These are phyloP conservation scores for Bhutanitis thaidina DNA, from an alignment of 2,888 invertebrate genomes.

Conservation along the genomic window DNA sequence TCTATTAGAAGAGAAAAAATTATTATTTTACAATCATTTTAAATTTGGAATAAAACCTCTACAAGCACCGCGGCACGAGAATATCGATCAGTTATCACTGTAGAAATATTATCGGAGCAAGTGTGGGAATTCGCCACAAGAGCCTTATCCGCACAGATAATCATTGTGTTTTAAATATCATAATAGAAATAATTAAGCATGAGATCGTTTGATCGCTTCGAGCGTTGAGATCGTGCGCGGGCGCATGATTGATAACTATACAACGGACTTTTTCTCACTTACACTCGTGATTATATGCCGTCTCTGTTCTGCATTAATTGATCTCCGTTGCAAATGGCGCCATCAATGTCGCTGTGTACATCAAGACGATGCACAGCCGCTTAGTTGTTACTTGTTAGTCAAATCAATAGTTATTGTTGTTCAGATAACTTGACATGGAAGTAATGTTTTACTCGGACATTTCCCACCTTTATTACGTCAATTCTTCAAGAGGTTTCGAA, in stretches of 20 bases:
- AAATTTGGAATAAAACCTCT: no score
- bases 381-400: conserved; percentile 54
- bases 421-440: conserved; percentile 13
- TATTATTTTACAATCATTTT: no score
- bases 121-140: conserved; percentile 67
- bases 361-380: conserved; percentile 54
- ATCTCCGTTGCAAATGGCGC: conserved; percentile 69
- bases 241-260: conserved; percentile 74
- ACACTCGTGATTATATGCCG: conserved; percentile 25
- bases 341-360: conserved; percentile 67
- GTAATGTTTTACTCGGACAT: background rate
- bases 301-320: conserved; percentile 67
- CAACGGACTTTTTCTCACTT: conserved; percentile 41
- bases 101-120: conserved; percentile 29
- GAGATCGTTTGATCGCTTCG: conserved; percentile 66
- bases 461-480: background rate
- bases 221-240: conserved; percentile 67
- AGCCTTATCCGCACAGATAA: conserved; percentile 49
- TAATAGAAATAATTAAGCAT: conserved; percentile 78
- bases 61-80: no score
- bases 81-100: no score
- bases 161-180: conserved; percentile 75
- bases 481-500: background rate
- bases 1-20: no score
- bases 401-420: conserved; percentile 60